phyloP scores from a whole-genome alignment of 2,888 invertebrate species.

The Parthenolecanium corni region DNA sequence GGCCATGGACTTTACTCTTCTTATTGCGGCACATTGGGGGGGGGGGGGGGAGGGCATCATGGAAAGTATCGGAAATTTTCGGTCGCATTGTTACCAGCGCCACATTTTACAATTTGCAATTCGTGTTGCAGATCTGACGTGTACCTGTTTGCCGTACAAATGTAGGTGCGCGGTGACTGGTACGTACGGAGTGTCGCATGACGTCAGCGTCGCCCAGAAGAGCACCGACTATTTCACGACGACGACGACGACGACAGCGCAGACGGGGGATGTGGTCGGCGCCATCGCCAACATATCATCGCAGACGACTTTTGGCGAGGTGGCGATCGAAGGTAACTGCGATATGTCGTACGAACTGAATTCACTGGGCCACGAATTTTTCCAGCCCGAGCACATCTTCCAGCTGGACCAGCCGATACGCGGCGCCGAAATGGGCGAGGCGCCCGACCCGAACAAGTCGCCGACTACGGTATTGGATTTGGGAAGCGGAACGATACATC shows the following conservation, averaged over 20 bases:
- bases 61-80: too few relatives aligned
- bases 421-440: neutral
- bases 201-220: slow-evolving; percentile 4
- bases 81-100: too few relatives aligned
- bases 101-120: too few relatives aligned
- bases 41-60: too few relatives aligned
- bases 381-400: slow-evolving; percentile 13
- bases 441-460: slow-evolving; percentile 35
- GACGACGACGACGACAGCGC: neutral
- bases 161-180: slow-evolving; percentile 46
- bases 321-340: slow-evolving; percentile 32
- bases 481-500: slow-evolving; percentile 57
- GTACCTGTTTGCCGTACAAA: slow-evolving; percentile 64
- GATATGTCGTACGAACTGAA: slow-evolving; percentile 14
- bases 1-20: too few relatives aligned
- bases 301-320: slow-evolving; percentile 34
- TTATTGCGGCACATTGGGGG: too few relatives aligned
- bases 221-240: slow-evolving; percentile 7
- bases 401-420: slow-evolving; percentile 20
- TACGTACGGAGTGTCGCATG: slow-evolving; percentile 17
- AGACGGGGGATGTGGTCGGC: slow-evolving; percentile 1
- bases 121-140: slow-evolving; percentile 46
- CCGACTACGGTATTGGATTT: slow-evolving; percentile 60
- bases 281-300: neutral
- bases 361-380: slow-evolving; percentile 6